Evolutionary conservation across 2,888 invertebrate species (phyloP), one percentile per base, ranked within the genome.

Genomic region (Lepidonotus clava): DNA sequence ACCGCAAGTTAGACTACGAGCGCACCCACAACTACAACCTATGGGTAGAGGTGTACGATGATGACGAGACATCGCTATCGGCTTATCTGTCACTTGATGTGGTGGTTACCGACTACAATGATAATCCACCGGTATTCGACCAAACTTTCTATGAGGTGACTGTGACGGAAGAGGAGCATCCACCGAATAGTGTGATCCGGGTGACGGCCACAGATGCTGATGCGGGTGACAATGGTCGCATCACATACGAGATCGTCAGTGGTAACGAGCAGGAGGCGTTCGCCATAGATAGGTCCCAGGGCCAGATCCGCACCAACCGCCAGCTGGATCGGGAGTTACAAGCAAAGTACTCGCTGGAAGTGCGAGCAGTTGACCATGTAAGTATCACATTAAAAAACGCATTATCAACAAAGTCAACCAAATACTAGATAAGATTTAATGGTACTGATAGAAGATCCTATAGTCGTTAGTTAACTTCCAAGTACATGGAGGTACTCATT

Each of bases 31-130:
- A 96, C 80, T 98, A 98, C 93, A 97, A 98, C 94, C 96, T 98
- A 40, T 98, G 98, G 98, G 96, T 98, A 88, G 98, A 98, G 95
- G 98, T 98, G 0, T 85, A 86, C 24, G 89, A 89, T 53, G 71
- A 84, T 40, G 56, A 56, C 28, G 36, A 87, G 14, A 88, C 90
- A 0, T 85, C 90, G 2, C 87, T 92, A 24, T 90, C 92, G 2
- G 86, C 89, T 8, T 92, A 88, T 89, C 87, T 88, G 8, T 87
- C 90, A 41, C 88, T 98, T 24, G 96, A 96, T 89, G 96, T 99
- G n/a, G 97, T 97, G 94, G 97, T 99, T 0, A 97, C 97, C 0
- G 98, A 99, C 94, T 96, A 97, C 5, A 99, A 99, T 94, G 98
- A 99, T 93, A 98, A 98, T 94, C 95, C 96, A 0, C 99, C 99